Percentiles rank a stretch among this genome's conserved stretches.
These are phyloP conservation scores for Temnopleurus reevesii DNA, from an alignment of 53 echinoderm and acorn worm species.

Conservation along the genomic window DNA sequence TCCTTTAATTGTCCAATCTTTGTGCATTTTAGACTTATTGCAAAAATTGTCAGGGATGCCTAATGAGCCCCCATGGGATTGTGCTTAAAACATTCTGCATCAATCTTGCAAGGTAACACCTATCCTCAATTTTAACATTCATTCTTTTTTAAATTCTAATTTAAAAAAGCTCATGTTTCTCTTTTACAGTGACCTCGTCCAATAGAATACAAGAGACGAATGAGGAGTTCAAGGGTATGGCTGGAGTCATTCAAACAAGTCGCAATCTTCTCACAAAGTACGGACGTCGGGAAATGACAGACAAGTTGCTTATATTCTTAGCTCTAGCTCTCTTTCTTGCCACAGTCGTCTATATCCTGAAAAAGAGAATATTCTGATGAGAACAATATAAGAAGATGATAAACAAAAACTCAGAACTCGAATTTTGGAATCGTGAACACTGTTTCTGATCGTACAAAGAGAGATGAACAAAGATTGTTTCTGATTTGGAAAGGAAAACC, in stretches of 20 bases:
- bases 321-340: conserved; percentile 91
- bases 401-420: too few species aligned
- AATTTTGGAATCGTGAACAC: background rate
- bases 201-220: conserved; percentile 74
- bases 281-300: conserved; percentile 90
- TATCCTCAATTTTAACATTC: too few species aligned
- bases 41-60: too few species aligned
- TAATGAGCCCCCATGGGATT: too few species aligned
- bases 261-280: conserved; percentile 95
- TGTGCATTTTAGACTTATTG: too few species aligned
- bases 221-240: conserved; percentile 97
- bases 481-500: too few species aligned
- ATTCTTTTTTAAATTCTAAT: too few species aligned
- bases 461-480: background rate
- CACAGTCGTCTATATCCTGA: conserved; percentile 91
- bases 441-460: background rate
- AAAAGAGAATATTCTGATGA: conserved; percentile 93
- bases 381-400: background rate
- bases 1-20: too few species aligned
- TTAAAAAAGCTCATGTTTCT: too few species aligned
- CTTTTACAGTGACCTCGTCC: conserved; percentile 84
- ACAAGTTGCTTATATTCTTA: conserved; percentile 92
- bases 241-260: conserved; percentile 91
- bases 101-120: too few species aligned
- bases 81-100: too few species aligned